Percentiles rank a stretch among this genome's conserved stretches.
These are phyloP conservation scores for Tragopan temminckii DNA, from an alignment of 2,797 vertebrate species.

Conservation along the genomic window DNA sequence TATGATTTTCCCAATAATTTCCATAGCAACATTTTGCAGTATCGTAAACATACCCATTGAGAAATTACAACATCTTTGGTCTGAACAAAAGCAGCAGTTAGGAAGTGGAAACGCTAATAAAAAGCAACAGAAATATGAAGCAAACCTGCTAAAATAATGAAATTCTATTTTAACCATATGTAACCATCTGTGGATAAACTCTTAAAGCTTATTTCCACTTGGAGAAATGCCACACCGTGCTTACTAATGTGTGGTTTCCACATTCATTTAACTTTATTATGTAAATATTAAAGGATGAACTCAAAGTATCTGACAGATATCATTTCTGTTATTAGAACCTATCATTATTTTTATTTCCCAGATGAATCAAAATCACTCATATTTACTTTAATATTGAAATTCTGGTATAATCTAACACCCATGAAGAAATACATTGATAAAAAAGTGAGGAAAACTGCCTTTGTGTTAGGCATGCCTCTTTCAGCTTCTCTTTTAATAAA, in stretches of 20 bases:
- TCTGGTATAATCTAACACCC: not conserved
- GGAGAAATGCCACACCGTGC: slow-evolving; percentile 42
- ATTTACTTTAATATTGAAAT: slow-evolving; percentile 31
- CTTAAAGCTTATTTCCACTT: slow-evolving; percentile 49
- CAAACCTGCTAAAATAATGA: slow-evolving; percentile 36
- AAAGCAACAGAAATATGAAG: not conserved
- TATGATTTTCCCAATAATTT: not conserved
- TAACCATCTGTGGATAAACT: slow-evolving; percentile 35
- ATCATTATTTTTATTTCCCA: slow-evolving; percentile 38
- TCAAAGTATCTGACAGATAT: slow-evolving; percentile 26
- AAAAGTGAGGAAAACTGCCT: not conserved
- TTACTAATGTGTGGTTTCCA: slow-evolving; percentile 31
- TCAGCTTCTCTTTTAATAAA: not conserved
- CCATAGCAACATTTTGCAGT: not conserved
- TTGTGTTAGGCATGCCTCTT: slow-evolving; percentile 15
- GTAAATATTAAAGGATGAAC: slow-evolving; percentile 50
- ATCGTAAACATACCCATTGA: not conserved
- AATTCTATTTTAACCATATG: slow-evolving; percentile 45
- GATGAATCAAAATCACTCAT: slow-evolving; percentile 17
- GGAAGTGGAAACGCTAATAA: slow-evolving; percentile 33
- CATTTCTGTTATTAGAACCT: not conserved
- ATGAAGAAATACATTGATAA: slow-evolving; percentile 2
- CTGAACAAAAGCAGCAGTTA: slow-evolving; percentile 20
- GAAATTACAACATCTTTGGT: not conserved
- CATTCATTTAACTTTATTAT: slow-evolving; percentile 10